A percentile compares a stretch with the other conserved stretches of the same genome.
phyloP scores from a whole-genome alignment of 2,888 invertebrate species.

The Pilophorus perplexus region DNA sequence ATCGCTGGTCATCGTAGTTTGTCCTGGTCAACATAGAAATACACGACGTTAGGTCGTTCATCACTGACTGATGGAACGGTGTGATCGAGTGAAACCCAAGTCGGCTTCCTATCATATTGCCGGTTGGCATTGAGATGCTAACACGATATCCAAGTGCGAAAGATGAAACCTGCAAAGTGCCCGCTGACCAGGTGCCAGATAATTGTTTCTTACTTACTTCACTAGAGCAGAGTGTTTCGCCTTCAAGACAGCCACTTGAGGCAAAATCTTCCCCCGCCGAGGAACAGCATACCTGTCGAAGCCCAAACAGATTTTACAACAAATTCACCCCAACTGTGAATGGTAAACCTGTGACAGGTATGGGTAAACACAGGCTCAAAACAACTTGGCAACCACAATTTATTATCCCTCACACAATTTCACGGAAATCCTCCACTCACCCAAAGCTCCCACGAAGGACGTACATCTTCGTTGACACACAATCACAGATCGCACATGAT shows the following conservation, averaged over 20 bases:
- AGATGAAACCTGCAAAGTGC: background rate
- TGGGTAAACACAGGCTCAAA: too few species aligned
- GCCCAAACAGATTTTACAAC: background rate
- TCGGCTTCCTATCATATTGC: too few species aligned
- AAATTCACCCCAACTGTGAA: background rate
- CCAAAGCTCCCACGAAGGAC: slow-evolving; percentile 26
- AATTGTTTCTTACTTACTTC: background rate
- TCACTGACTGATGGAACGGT: too few species aligned
- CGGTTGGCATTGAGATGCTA: too few species aligned
- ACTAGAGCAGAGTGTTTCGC: slow-evolving; percentile 23
- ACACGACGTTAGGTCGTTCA: too few species aligned
- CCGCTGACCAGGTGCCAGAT: background rate
- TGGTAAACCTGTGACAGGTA: too few species aligned
- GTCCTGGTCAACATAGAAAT: too few species aligned
- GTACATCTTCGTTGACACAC: background rate
- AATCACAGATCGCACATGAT: background rate
- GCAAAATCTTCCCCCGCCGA: slow-evolving; percentile 15
- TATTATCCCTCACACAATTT: too few species aligned
- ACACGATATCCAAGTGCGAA: too few species aligned
- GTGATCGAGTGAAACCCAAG: too few species aligned
- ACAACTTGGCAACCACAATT: too few species aligned
- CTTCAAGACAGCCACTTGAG: slow-evolving; percentile 27
- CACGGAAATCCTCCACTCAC: slow-evolving; percentile 3
- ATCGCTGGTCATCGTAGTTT: too few species aligned
- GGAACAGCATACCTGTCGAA: slow-evolving; percentile 6